These are phyloP conservation scores for Pimpla rufipes DNA, from an alignment of 2,888 invertebrate genomes.

Conservation along the genomic window DNA sequence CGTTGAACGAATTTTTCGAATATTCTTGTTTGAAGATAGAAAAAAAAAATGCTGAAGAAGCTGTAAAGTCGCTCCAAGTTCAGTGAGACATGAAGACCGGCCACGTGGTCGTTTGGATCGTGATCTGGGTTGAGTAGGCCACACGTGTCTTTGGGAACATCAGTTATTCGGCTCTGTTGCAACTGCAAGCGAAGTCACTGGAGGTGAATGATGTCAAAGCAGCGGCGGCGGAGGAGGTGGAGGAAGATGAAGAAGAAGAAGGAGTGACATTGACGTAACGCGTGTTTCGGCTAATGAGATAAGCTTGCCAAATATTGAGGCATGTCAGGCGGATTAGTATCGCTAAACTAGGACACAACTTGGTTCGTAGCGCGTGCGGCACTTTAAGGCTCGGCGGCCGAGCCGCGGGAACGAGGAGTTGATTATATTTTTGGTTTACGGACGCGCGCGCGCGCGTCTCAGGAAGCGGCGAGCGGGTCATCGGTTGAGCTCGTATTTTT, in stretches of 20 bases:
- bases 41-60: background rate
- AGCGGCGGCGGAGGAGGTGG: conserved; percentile 7
- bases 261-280: conserved; percentile 66
- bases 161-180: conserved; percentile 7
- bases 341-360: conserved; percentile 71
- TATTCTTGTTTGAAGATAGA: too few relatives aligned
- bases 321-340: conserved; percentile 67
- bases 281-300: conserved; percentile 70
- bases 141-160: background rate
- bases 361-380: conserved; percentile 51
- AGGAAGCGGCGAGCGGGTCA: conserved; percentile 20
- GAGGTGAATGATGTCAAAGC: conserved; percentile 21
- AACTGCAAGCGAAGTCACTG: conserved; percentile 44
- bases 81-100: background rate
- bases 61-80: conserved; percentile 3
- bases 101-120: conserved; percentile 9
- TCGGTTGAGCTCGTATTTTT: conserved; percentile 66
- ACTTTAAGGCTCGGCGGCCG: conserved; percentile 28
- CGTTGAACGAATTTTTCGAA: too few relatives aligned
- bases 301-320: conserved; percentile 72
- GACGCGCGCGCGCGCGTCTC: background rate
- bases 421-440: conserved; percentile 53
- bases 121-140: background rate
- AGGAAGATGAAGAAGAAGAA: conserved; percentile 37
- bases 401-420: conserved; percentile 5